Evolutionary conservation across 1,140 invertebrate species (phyloP), one percentile per base, ranked within the genome.

Genomic region (Linepithema humile): DNA sequence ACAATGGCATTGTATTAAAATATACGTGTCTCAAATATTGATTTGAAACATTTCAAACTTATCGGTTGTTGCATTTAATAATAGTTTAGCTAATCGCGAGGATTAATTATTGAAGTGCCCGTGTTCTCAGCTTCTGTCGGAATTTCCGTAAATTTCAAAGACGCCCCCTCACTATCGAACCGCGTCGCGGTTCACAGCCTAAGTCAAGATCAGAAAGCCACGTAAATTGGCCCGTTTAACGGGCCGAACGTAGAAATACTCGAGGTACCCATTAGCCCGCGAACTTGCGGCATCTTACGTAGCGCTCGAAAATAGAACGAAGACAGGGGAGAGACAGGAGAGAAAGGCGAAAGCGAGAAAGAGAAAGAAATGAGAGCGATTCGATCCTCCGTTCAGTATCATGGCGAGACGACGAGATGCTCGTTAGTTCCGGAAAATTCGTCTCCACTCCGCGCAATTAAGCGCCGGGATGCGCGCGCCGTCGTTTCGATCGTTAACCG

Each of bases 341-440:
- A 2, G 4, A 17, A 4, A 2, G 29, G 48, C 23, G 53, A 40
- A 17, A 55, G 12, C 35, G 26, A 72, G 50, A 82, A 12, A 60
- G 55, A 59, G 9, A 38, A 40, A 17, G 38, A n/a, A 53, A 23
- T 17, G 35, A 59, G 17, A 62, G n/a, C 15, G 32, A 65, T 65
- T 40, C 74, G 74, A 78, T 80, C 48, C 10, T 78, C 45, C 48
- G 6, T 26, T 43, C 35, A n/a, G 26, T 75, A 45, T 75, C 73
- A 35, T n/a, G 35, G 35, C 50, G 64, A 55, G 50, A 80, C 40
- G 84, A 82, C 70, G 26, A 55, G 64, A 35, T 69, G 82, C 89
- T 90, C 89, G 89, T 90, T 90, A 90, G 90, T 90, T 90, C 89
- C 90, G 87, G 77, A 90, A 82, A 90, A 90, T 91, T 88, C 84